Evolutionary conservation across 2,888 invertebrate species (phyloP), one percentile per base, ranked within the genome.

Genomic region (Perizoma affinitatum): DNA sequence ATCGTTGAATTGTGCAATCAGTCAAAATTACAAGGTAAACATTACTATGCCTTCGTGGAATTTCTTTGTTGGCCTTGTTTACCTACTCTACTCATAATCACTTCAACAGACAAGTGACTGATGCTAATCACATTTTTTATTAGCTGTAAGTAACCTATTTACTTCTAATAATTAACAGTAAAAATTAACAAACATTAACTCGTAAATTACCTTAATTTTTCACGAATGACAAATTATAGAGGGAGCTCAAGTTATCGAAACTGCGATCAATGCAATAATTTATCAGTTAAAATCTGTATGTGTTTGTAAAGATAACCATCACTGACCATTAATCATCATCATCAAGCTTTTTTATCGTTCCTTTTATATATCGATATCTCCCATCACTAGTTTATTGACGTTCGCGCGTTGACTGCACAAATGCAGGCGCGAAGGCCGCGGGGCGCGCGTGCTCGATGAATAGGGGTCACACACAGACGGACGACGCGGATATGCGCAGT

Each of bases 381-480:
- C 44, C 70, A 64, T 61, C 75, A 69, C 71, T 73, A 63, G 47
- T 43, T 35, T 48, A 62, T 63, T 53, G 64, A 69, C 43, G 66
- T 65, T 68, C 76, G 80, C 78, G 74, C 73, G 68, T 72, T 72
- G 81, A 77, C 80, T 82, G 74, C 78, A 72, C 72, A 78, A 79
- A 66, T 62, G 64, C 70, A 69, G 70, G 74, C 70, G 71, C 76
- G 83, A 83, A 86, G 84, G 82, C 83, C 79, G 70, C 63, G 54
- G 40, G 45, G 53, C 65, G 67, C 78, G 86, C 87, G 87, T 87
- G 87, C 77, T 70, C 67, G 66, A 53, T 70, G 78, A 76, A 87
- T 87, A 75, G 78, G 75, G 88, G 88, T 84, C 89, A 87, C 72
- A 22, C 22, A 22, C 22, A 22, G 70, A 64, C 70, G 69, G 66